Base-by-base conservation (phyloP, 2,797 vertebrate species). In the Gymnothorax reevesii region DNA sequence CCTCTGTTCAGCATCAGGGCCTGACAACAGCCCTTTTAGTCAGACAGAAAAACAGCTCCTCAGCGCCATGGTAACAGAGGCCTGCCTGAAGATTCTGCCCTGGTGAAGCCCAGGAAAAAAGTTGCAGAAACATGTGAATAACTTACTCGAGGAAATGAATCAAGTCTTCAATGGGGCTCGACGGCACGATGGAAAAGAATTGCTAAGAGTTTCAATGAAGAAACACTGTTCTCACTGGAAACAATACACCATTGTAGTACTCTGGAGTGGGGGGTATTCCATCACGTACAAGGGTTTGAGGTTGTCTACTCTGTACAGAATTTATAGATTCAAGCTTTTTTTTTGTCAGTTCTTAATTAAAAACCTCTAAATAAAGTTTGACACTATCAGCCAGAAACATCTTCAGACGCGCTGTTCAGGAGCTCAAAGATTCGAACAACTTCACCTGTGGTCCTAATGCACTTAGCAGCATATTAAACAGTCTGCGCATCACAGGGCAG, bases 31-130 rank as follows among this genome's bases (percentile, higher is more conserved):
- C 3, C 33, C 27, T 75, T 49, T 75, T 17, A 75, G 33, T 42
- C 73, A 5, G 2, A 59, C 52, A 10, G 75, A 79, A 27, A 77
- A 88, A 75, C 25, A 22, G 80, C 57, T 85, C 42, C 0, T 59
- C 9, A 84, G 86, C 49, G 64, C 88, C 83, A 92, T 85, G 77
- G 87, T 69, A 87, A 89, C 64, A 8, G 42, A 52, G 87, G 54
- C 22, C 71, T 86, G 83, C 89, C 54, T 89, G 12, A 54, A 60
- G 6, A 77, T 80, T 90, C 5, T 85, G 83, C 84, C 59, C 82
- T 86, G 84, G 89, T 64, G 5, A 82, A 60, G 84, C 69, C 77
- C 66, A 57, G 84, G 84, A 59, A 75, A 55, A 79, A 12, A 27
- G 5, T n/a, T 27, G 42, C 9, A 69, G 7, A 83, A 27, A 49